Evolutionary conservation across 1,140 invertebrate genomes (phyloP).

Genomic region (Cotesia glomerata): DNA sequence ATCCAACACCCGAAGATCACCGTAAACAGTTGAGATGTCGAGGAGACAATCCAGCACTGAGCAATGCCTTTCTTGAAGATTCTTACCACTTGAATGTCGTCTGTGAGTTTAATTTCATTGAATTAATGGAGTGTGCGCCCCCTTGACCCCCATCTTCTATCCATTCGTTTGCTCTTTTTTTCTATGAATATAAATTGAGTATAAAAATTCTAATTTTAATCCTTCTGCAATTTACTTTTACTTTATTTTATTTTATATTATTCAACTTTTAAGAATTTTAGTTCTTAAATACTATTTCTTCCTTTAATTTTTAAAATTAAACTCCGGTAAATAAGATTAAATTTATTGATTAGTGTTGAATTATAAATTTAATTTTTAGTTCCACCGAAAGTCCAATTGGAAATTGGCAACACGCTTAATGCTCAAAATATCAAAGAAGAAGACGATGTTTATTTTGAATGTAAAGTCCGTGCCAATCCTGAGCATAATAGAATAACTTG

Average conservation of each 20-base stretch:
- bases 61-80: constrained; percentile 77
- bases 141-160: no score
- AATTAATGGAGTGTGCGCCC: constrained; percentile 15
- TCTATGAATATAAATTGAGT: constrained; percentile 21
- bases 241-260: not conserved
- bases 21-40: constrained; percentile 81
- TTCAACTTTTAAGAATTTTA: not conserved
- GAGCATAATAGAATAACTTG: constrained; percentile 83
- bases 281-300: not conserved
- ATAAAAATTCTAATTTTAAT: constrained; percentile 19
- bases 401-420: constrained; percentile 83
- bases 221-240: not conserved
- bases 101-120: constrained; percentile 71
- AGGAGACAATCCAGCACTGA: constrained; percentile 80
- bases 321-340: no score
- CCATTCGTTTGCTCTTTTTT: constrained; percentile 9
- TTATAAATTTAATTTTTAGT: constrained; percentile 67
- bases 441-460: constrained; percentile 93
- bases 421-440: constrained; percentile 89
- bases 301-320: no score
- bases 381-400: constrained; percentile 81
- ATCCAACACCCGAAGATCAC: constrained; percentile 82
- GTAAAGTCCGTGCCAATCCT: constrained; percentile 87
- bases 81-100: constrained; percentile 82
- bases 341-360: not conserved